phyloP scores from a whole-genome alignment of 2,113 vertebrate genomes.

The Xenus cinereus region DNA sequence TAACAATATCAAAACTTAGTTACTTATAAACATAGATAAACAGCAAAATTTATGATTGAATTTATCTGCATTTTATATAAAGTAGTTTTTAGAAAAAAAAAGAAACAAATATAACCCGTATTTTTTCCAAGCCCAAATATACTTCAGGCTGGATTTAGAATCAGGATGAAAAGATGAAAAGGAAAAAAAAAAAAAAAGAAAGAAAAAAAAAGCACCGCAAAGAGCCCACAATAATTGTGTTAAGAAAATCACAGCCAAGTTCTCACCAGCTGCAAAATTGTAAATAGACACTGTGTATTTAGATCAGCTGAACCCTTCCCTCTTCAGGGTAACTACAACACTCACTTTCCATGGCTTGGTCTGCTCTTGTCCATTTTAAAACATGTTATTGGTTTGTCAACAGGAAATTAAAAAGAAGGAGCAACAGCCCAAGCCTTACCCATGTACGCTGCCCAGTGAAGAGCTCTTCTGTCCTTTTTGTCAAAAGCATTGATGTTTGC shows the following conservation, averaged over 20 bases:
- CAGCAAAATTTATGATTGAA: neutral
- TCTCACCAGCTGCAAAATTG: neutral
- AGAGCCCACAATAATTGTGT: neutral
- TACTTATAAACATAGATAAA: neutral
- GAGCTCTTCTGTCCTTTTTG: conserved; percentile 94
- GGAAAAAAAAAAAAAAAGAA: neutral
- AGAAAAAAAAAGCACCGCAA: neutral
- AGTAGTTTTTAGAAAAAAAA: neutral
- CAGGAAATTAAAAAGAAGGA: neutral
- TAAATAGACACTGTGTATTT: neutral
- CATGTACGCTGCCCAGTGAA: conserved; percentile 97
- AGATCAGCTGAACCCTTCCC: neutral
- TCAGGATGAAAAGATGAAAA: neutral
- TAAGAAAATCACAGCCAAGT: neutral
- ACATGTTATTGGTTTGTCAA: neutral
- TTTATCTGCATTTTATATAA: neutral
- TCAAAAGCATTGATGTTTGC: conserved; percentile 98
- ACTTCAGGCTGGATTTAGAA: neutral
- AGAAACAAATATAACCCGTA: neutral
- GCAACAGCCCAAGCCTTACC: conserved; percentile 76
- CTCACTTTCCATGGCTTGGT: neutral
- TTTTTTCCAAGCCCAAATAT: neutral
- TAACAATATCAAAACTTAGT: neutral
- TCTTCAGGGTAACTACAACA: neutral
- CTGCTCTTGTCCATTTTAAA: neutral